Evolutionary conservation across 1,140 invertebrate genomes (phyloP), one percentile per base, ranked within the genome.

Genomic region (Drosophila sulfurigaster): DNA sequence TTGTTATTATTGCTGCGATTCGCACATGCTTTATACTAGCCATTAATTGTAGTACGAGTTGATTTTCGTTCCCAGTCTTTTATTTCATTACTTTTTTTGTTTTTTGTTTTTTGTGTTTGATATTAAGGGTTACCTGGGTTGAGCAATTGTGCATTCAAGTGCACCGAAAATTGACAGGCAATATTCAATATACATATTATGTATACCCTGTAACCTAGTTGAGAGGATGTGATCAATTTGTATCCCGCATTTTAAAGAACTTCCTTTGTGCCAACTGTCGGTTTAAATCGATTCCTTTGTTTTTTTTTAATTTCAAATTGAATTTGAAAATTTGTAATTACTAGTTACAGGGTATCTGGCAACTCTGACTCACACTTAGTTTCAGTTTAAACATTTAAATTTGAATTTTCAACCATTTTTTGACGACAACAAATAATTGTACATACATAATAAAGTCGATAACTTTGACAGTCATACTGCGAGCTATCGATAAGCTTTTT

Each of bases 401-500:
- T 52, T 52, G 5, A 7, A 4, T 16, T 41, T 57, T 57, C 20
- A 8, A 2, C 48, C 28, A 1, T 45, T 58, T n/a, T 45, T 45
- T 28, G 11, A 25, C 43, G 7, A n/a, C 2, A 7, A n/a, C 10
- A 20, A n/a, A 30, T 30, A 45, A 45, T 48, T 71, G 69, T 71
- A 71, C 6, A 38, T 38, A 38, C 35, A 38, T 8, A 38, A 70
- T 70, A 41, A 57, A 57, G 43, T 41, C 38, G 16, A 49, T 35
- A 57, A 35, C 13, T 49, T 5, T 5, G 5, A 13, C 60, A 58
- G 60, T 51, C 8, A n/a, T 41, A 35, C 69, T 66, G 69, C 43
- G 25, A 43, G 52, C 51, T 49, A 51, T 30, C 62, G 58, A 70
- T 62, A 70, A 62, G 67, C 58, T 62, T 70, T 70, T 70, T 70